These are phyloP conservation scores for Thumatha senex DNA, from an alignment of 2,888 invertebrate genomes.

Conservation along the genomic window DNA sequence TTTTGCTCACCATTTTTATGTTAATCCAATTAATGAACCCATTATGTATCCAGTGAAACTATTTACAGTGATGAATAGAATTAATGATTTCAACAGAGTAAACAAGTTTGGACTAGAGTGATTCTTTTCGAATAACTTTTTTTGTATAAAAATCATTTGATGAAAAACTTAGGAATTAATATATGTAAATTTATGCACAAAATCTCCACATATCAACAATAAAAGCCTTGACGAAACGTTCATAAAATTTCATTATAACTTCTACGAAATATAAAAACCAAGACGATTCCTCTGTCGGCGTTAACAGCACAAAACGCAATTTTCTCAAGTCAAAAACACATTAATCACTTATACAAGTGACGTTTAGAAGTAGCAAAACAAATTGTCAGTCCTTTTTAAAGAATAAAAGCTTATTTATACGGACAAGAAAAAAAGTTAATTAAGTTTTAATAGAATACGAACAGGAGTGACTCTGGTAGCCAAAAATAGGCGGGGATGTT, in stretches of 20 bases:
- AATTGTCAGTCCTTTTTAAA: conserved; percentile 72
- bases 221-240: conserved; percentile 40
- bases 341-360: conserved; percentile 80
- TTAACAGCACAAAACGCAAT: conserved; percentile 66
- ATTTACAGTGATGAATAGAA: conserved; percentile 32
- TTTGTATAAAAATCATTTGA: not conserved
- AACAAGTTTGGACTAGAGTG: conserved; percentile 13
- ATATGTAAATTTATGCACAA: no score
- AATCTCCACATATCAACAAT: conserved; percentile 22
- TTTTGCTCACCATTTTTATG: conserved; percentile 27
- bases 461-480: conserved; percentile 82
- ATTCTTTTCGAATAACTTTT: not conserved
- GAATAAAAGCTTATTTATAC: conserved; percentile 67
- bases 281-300: conserved; percentile 53
- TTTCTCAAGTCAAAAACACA: conserved; percentile 70
- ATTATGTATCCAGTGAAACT: conserved; percentile 22
- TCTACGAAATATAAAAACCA: conserved; percentile 43
- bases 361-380: conserved; percentile 82
- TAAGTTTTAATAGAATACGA: conserved; percentile 82
- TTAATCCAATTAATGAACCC: conserved; percentile 35
- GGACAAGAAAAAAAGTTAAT: conserved; percentile 78
- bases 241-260: conserved; percentile 40
- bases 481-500: conserved; percentile 82
- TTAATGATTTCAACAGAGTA: conserved; percentile 21
- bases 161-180: no score